Evolutionary conservation across 2,888 invertebrate species (phyloP).

Genomic region (Caenorhabditis imperialis): DNA sequence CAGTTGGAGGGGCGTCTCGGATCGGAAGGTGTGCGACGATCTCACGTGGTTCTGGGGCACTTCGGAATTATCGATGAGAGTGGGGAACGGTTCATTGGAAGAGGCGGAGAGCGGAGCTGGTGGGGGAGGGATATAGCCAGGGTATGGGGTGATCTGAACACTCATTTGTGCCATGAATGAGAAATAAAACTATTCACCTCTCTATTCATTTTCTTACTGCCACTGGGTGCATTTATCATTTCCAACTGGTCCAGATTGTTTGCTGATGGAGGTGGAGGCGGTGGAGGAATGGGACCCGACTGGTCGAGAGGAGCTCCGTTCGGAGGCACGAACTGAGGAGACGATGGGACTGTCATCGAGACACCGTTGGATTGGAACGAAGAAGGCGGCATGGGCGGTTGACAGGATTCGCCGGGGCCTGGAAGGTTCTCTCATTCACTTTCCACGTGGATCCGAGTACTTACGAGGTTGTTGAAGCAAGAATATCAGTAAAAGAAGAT

Average conservation of each 20-base stretch:
- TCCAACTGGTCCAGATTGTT: conserved; percentile 31
- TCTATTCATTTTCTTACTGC: background rate
- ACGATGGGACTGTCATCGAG: conserved; percentile 34
- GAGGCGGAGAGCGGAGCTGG: conserved; percentile 11
- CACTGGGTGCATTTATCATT: conserved; percentile 37
- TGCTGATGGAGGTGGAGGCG: conserved; percentile 35
- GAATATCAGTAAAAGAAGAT: conserved; percentile 10
- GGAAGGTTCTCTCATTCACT: too few species aligned
- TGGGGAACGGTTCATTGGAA: conserved; percentile 39
- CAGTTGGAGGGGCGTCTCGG: conserved; percentile 44
- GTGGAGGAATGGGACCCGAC: conserved; percentile 35
- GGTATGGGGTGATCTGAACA: conserved; percentile 58
- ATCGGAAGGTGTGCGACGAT: conserved; percentile 47
- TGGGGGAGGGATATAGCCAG: conserved; percentile 67
- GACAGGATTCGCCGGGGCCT: conserved; percentile 33
- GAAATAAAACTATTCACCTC: background rate
- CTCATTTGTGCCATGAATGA: background rate
- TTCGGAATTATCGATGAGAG: conserved; percentile 38
- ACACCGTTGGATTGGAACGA: conserved; percentile 39
- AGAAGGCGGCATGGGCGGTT: conserved; percentile 51
- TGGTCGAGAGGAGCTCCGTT: conserved; percentile 37
- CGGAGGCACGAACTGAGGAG: conserved; percentile 37
- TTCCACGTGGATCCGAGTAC: too few species aligned
- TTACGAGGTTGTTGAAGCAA: conserved; percentile 29
- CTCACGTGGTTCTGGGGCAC: conserved; percentile 24